phyloP scores from a whole-genome alignment of 2,113 vertebrate species.

The Brevimyrus niger region DNA sequence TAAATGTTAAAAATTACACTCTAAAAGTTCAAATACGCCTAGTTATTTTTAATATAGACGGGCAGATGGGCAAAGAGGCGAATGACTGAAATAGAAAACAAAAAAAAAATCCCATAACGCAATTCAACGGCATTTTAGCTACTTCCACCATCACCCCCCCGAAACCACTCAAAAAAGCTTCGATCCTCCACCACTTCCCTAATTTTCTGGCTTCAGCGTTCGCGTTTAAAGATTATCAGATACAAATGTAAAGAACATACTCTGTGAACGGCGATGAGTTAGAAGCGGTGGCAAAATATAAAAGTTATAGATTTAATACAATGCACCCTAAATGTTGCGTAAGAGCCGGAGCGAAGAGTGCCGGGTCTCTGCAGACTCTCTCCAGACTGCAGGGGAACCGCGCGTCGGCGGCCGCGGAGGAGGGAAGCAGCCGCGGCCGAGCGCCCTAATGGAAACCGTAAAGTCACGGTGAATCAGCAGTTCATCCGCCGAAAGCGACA shows the following conservation, averaged over 20 bases:
- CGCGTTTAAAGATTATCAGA: background rate
- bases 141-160: background rate
- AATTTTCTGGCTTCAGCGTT: background rate
- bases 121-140: slow-evolving; percentile 18
- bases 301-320: background rate
- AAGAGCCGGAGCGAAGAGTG: too few relatives aligned
- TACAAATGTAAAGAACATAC: background rate
- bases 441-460: slow-evolving; percentile 42
- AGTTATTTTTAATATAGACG: background rate
- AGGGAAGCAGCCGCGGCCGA: slow-evolving; percentile 34
- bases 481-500: slow-evolving; percentile 21
- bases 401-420: slow-evolving; percentile 12
- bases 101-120: background rate
- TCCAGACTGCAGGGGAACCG: slow-evolving; percentile 34
- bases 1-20: background rate
- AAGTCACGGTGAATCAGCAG: slow-evolving; percentile 73
- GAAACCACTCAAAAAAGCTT: background rate
- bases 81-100: background rate
- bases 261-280: background rate
- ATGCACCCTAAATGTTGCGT: background rate
- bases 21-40: background rate
- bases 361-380: background rate
- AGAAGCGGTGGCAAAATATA: background rate
- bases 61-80: background rate
- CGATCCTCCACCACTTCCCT: background rate